Percentiles rank a stretch among this genome's conserved stretches.
phyloP scores from a whole-genome alignment of 2,888 invertebrate species.

The Nomada flava region DNA sequence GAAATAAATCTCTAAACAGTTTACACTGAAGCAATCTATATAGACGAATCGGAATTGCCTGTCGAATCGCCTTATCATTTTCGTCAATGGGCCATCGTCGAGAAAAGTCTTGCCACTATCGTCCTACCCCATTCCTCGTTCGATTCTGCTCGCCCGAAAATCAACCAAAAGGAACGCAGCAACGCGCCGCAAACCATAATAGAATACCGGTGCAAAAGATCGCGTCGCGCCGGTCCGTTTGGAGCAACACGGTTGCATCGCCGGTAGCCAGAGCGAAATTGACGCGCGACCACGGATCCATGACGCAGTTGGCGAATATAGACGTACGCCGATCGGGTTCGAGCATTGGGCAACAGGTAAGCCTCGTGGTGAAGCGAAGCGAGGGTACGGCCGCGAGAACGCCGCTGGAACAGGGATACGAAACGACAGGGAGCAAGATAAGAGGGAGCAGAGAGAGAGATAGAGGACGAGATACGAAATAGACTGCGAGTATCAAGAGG shows the following conservation, averaged over 20 bases:
- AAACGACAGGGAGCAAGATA: conserved; percentile 25
- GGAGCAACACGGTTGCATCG: not conserved
- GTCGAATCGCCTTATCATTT: too few relatives aligned
- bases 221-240: not conserved
- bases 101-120: not conserved
- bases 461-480: conserved; percentile 22
- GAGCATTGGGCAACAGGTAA: conserved; percentile 57
- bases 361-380: conserved; percentile 69
- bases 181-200: conserved; percentile 6
- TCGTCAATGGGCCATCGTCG: not conserved
- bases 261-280: conserved; percentile 44
- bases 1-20: too few relatives aligned
- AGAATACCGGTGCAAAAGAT: conserved; percentile 1
- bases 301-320: conserved; percentile 56
- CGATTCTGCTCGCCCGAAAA: too few relatives aligned
- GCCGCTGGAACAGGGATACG: conserved; percentile 31
- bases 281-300: conserved; percentile 34
- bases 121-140: too few relatives aligned
- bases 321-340: conserved; percentile 37
- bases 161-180: conserved; percentile 20
- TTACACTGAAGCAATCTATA: too few relatives aligned
- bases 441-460: conserved; percentile 7
- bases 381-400: conserved; percentile 44
- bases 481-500: conserved; percentile 35
- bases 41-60: too few relatives aligned